Base-by-base conservation (phyloP, 2,113 vertebrate species). In the Motacilla alba region DNA sequence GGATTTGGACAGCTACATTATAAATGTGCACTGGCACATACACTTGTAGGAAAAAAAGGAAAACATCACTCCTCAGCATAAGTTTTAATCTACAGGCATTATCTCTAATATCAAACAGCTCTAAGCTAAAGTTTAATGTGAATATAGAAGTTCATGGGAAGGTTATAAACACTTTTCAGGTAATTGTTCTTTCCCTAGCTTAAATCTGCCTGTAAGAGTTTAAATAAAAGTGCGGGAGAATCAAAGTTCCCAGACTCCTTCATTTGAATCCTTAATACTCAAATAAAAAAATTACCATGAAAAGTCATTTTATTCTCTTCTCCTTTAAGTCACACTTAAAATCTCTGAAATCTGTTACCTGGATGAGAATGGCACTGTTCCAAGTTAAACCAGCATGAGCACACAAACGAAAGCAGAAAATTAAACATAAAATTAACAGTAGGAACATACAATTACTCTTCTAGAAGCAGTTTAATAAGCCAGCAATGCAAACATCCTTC, bases 351-450 rank as follows among this genome's bases (percentile, higher is more conserved):
- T n/a, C 49, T 56, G 11, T 55, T 74, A 67, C 30, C 19, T 70
- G 19, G 15, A 70, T 24, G 12, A 67, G n/a, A 95, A 89, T 3
- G 18, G n/a, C 50, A 74, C 33, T 28, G 58, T 16, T 89, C 43
- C 73, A 89, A 68, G 35, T 9, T 70, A 89, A 94, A 66, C 9
- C 79, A 62, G 28, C 1, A 1, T 0, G 0, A 5, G 4, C 24
- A 27, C 6, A 41, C 18, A 37, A 11, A 39, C 0, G 0, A 52
- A 75, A 68, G 27, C 0, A 0, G 22, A 77, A 66, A 83, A 69
- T 39, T 60, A 47, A 84, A 68, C 37, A 30, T 20, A 46, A 76
- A 76, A 64, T 35, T 59, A 93, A 62, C 43, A 87, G 27, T 0
- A 58, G 39, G 20, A 92, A 91, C 15, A 70, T 20, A 23, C 1